Evolutionary conservation across 2,797 vertebrate genomes (phyloP).

Genomic region (Acrocephalus scirpaceus): DNA sequence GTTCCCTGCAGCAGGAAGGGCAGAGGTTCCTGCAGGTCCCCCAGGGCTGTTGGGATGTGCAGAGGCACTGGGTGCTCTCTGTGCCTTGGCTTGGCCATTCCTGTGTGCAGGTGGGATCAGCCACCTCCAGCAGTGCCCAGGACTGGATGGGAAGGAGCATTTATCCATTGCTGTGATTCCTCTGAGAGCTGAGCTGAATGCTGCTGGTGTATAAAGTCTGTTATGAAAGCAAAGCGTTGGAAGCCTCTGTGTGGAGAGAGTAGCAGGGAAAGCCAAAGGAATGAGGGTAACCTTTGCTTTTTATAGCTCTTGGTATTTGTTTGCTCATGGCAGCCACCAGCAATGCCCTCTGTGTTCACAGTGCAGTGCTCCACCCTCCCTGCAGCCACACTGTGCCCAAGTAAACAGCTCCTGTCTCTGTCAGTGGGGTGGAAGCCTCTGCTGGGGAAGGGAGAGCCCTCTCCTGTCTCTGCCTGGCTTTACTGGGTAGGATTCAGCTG

Average conservation of each 20-base stretch:
- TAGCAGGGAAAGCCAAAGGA: background rate
- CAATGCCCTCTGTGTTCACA: background rate
- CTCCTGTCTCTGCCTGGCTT: background rate
- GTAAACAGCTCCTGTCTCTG: background rate
- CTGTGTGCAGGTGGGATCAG: background rate
- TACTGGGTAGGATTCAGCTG: background rate
- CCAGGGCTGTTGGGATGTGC: rapidly evolving
- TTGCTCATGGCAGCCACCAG: background rate
- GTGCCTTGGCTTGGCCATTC: background rate
- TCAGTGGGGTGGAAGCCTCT: background rate
- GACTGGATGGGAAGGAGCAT: background rate
- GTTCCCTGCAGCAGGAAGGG: background rate
- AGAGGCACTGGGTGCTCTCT: background rate
- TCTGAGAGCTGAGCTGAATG: background rate
- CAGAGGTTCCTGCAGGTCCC: background rate
- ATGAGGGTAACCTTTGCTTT: slow-evolving; percentile 11
- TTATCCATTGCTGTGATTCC: background rate
- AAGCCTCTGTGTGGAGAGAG: background rate
- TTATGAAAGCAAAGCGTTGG: background rate
- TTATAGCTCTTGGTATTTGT: slow-evolving; percentile 25
- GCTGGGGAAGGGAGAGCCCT: background rate
- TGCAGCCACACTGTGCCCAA: background rate
- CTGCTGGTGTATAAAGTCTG: background rate
- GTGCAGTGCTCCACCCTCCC: background rate
- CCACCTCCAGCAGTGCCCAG: background rate